Evolutionary conservation across 2,797 vertebrate genomes (phyloP), one percentile per base, ranked within the genome.

Genomic region (Pangasius larnaudii): DNA sequence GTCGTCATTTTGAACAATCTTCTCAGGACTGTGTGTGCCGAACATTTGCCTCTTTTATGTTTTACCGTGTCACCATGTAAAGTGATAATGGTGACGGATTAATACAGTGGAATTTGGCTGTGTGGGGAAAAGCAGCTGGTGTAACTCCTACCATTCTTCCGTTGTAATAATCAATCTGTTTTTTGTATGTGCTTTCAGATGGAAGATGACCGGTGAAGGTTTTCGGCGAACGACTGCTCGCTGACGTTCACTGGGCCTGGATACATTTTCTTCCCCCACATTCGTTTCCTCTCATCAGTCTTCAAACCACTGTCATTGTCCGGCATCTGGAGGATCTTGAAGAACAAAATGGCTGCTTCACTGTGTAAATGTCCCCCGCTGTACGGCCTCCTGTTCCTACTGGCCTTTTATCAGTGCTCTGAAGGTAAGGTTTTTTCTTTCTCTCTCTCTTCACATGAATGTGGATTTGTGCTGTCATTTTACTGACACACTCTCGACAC

Each of bases 321-420:
- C 88, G 84, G 84, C 90, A 75, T 87, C 91, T 85, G 94, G 93
- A 95, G 82, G 89, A 79, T 42, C 61, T 85, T 88, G 93, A 91
- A 80, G 85, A 87, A 53, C 92, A 94, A 91, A 87, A 96, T 96
- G 96, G 94, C 95, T 87, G 92, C 93, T 91, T 92, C 93, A 83
- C 91, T 91, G 93, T 92, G 93, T 94, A 94, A 92, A 92, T 90
- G 94, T 93, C 92, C 93, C 53, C 87, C 93, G 84, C 89, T 95
- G 74, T 92, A 77, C 89, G 93, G 93, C 92, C 88, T 96, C 80
- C 72, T 95, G 91, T 90, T 96, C 69, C 89, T 95, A 65, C 89
- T 95, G 89, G 63, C 94, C 58, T 94, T 93, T 93, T 84, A 93
- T 79, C 94, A 94, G 84, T 94, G 87, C 89, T 94, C 95, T 85